A percentile compares a stretch with the other conserved stretches of the same genome.
phyloP scores from a whole-genome alignment of 2,113 vertebrate genomes.

The Odontesthes bonariensis region DNA sequence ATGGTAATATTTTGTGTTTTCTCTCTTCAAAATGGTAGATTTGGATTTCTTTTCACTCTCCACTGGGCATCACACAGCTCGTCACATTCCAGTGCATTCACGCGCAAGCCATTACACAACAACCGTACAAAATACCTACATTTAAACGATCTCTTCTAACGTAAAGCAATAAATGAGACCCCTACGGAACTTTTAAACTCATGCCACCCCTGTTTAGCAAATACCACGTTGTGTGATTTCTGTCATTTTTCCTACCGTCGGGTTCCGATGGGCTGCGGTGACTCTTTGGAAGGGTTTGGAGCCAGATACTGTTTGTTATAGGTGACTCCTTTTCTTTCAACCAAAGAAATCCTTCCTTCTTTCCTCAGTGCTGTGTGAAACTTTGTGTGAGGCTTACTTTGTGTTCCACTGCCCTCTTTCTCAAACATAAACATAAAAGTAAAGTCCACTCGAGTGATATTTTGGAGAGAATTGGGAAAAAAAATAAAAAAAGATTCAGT shows the following conservation, averaged over 20 bases:
- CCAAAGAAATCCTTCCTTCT: not conserved
- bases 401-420: conserved; percentile 11
- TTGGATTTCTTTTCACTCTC: conserved; percentile 51
- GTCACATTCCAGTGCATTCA: conserved; percentile 21
- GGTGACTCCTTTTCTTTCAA: conserved; percentile 6
- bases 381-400: not conserved
- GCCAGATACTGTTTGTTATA: conserved; percentile 14
- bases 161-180: conserved; percentile 16
- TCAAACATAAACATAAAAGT: conserved; percentile 3
- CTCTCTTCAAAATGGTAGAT: conserved; percentile 55
- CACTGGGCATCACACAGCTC: conserved; percentile 38
- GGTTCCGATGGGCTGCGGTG: conserved; percentile 19
- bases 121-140: conserved; percentile 38
- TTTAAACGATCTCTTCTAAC: conserved; percentile 29
- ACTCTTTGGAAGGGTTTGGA: conserved; percentile 58
- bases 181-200: conserved; percentile 50
- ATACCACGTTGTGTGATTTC: conserved; percentile 23
- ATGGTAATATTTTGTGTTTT: conserved; percentile 28
- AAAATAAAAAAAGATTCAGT: not conserved
- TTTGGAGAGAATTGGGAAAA: conserved; percentile 4
- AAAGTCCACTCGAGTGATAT: conserved; percentile 28
- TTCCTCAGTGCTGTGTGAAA: conserved; percentile 29
- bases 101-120: conserved; percentile 30
- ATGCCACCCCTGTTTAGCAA: conserved; percentile 48
- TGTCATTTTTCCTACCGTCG: not conserved